Evolutionary conservation across 2,797 vertebrate genomes (phyloP), one percentile per base, ranked within the genome.

Genomic region (Sparus aurata): DNA sequence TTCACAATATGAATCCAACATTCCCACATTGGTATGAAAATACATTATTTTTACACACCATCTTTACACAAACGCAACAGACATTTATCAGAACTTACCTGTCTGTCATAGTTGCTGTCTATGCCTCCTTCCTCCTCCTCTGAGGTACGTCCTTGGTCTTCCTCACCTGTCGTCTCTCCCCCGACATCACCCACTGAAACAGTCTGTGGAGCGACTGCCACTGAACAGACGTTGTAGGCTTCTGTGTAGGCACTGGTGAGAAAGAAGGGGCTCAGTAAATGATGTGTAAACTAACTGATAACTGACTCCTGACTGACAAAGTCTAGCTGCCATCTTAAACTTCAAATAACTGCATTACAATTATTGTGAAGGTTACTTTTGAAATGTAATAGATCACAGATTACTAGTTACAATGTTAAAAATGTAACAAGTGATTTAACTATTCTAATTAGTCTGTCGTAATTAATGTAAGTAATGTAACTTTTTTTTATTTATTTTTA

Each of bases 241-340:
- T 98, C 97, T 0, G 97, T 98, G 63, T 97, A 98, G 89, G 96
- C 96, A 80, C 97, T 98, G 89, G 45, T n/a, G 53, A 73, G 55
- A 71, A 49, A 23, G 45, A 75, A 13, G 20, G 43, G 13, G 3
- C n/a, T 23, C 13, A 45, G 22, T 53, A 17, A 55, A 38, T 23
- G 4, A 54, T 16, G 20, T 18, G 11, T 17, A 58, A 22, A 22
- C 34, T 23, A 25, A 54, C 25, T 25, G 8, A 50, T 67, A 15
- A 67, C 18, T 30, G 34, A 61, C 6, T 43, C 43, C n/a, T 47
- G 23, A 50, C 13, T 58, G 52, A n/a, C 45, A 65, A 58, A 58
- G 23, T 46, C 22, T 45, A 60, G 59, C 8, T 27, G 22, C 30
- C 34, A 3, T 34, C 5, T 25, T n/a, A 8, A 54, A 61, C 25